Base-by-base conservation (phyloP, 2,888 invertebrate species). In the Omphaloscelis lunosa region DNA sequence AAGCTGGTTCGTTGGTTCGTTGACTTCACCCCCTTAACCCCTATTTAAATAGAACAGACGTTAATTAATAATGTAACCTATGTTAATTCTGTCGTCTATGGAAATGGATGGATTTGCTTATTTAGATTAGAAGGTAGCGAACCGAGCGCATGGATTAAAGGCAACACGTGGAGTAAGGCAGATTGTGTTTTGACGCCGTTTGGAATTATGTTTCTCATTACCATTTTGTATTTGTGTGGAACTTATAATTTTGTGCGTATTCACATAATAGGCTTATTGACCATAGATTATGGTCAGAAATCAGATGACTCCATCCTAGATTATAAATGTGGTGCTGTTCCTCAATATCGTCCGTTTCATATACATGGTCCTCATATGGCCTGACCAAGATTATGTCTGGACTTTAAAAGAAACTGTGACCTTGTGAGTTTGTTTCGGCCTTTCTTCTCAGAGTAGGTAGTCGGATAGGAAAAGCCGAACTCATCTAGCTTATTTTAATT, bases 61-160 rank as follows among this genome's bases (percentile, higher is more conserved):
- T 79, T 87, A 86, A 87, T 87, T 87, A 87, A 83, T 87, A 83
- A 85, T n/a, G 83, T 77, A 73, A 79, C 78, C 73, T 80, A 85
- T 80, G 83, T 73, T 80, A 80, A 87, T 83, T 80, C 68, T 41
- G 61, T n/a, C 65, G 72, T 74, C 71, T 72, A 67, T 84, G 77
- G 66, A 68, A 70, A 75, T 73, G 73, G 62, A 82, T 77, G 79
- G 74, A 80, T 77, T 77, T 75, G 59, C 82, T 79, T 76, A 83
- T 80, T 87, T 68, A 87, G 82, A 82, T 82, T 76, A 80, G 70
- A 72, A 72, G 63, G 75, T 61, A 71, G 69, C 56, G 75, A 78
- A 68, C 86, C 74, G 73, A 74, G 39, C 62, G 59, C 48, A 0
- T 5, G 62, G 72, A 77, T 83, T 80, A 72, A 15, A 63, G 69